A percentile compares a stretch with the other conserved stretches of the same genome.
Evolutionary conservation across 1,140 invertebrate species (phyloP).

Genomic region (Ladona fulva): DNA sequence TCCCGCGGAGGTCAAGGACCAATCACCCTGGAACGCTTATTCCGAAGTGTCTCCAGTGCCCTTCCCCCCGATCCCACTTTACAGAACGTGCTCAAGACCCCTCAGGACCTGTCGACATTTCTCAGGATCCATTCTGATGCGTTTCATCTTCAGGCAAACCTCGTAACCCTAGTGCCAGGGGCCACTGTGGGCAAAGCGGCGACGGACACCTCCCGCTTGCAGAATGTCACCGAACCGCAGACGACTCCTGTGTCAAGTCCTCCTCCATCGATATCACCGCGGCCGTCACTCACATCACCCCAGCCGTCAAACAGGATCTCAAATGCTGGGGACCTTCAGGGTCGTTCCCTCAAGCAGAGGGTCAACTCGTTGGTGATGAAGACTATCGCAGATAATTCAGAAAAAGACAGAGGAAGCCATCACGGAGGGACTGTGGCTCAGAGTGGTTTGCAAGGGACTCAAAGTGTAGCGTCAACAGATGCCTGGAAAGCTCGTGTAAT

Average conservation of each 20-base stretch:
- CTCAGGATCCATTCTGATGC: conserved; percentile 81
- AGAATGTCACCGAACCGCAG: conserved; percentile 17
- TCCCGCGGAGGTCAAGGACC: conserved; percentile 62
- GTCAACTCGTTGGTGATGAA: conserved; percentile 81
- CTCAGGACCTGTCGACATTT: conserved; percentile 76
- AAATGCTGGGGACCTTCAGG: background rate
- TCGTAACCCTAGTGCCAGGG: conserved; percentile 55
- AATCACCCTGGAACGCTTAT: conserved; percentile 74
- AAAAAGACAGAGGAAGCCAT: conserved; percentile 47
- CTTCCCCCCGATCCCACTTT: conserved; percentile 45
- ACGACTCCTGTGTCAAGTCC: conserved; percentile 12
- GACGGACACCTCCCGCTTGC: conserved; percentile 1
- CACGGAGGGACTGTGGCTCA: background rate
- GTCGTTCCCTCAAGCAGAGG: conserved; percentile 63
- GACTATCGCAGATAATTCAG: conserved; percentile 81
- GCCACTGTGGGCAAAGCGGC: background rate
- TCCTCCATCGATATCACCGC: background rate
- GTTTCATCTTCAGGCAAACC: conserved; percentile 81
- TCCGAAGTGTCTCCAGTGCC: conserved; percentile 55
- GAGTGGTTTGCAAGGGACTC: background rate
- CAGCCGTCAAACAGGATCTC: background rate
- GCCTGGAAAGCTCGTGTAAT: conserved; percentile 71
- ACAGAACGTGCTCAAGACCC: conserved; percentile 76
- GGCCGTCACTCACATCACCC: background rate
- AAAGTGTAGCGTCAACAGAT: conserved; percentile 37